phyloP scores from a whole-genome alignment of 2,888 invertebrate genomes.

The Latheticus oryzae region DNA sequence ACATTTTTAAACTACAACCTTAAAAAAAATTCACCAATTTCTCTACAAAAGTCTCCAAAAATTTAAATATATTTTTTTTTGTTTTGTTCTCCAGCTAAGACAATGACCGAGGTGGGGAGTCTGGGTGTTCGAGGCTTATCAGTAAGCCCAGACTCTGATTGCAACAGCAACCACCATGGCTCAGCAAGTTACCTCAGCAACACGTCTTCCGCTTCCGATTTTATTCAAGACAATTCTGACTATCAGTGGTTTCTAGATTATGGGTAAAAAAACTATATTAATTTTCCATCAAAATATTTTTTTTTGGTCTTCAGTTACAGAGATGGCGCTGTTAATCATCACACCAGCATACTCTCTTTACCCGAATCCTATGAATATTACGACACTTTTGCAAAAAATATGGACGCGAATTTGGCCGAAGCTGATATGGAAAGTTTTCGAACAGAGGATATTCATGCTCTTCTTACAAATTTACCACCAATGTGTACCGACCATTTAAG shows the following conservation, averaged over 20 bases:
- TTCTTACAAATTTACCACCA: constrained; percentile 82
- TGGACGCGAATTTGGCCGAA: constrained; percentile 93
- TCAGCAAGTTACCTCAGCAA: constrained; percentile 65
- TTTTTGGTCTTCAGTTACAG: constrained; percentile 71
- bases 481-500: constrained; percentile 70
- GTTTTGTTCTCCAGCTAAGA: constrained; percentile 61
- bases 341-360: constrained; percentile 83
- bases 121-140: constrained; percentile 58
- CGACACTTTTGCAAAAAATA: constrained; percentile 86
- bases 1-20: too few species aligned
- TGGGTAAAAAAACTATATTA: constrained; percentile 78
- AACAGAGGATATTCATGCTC: constrained; percentile 89
- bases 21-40: too few species aligned
- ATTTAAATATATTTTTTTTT: constrained; percentile 9
- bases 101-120: constrained; percentile 63
- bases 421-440: constrained; percentile 96
- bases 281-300: background rate
- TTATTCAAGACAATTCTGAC: constrained; percentile 88
- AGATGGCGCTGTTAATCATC: constrained; percentile 80
- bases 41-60: background rate
- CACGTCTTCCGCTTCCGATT: constrained; percentile 73
- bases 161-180: constrained; percentile 68
- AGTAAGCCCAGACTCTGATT: constrained; percentile 69
- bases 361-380: constrained; percentile 87
- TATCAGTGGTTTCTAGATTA: constrained; percentile 93